Conservation (phyloP, 2,797 vertebrate genomes). For the Serranus cabrilla region DNA sequence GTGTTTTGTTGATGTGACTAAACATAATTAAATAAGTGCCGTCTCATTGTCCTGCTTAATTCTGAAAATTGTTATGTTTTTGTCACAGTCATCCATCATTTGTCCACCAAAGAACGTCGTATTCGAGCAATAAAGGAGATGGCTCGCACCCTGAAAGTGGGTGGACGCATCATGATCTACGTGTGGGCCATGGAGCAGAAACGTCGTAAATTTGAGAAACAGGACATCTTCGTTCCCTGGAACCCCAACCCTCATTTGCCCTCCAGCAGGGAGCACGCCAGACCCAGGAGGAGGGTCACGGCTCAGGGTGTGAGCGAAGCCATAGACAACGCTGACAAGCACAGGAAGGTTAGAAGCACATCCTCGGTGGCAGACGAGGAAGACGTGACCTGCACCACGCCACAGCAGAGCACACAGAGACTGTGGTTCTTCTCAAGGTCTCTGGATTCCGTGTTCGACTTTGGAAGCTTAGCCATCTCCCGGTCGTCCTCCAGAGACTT, state of each 20-base stretch:
- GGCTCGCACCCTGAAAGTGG: slow-evolving; percentile 84
- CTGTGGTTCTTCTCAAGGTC: slow-evolving; percentile 88
- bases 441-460: slow-evolving; percentile 86
- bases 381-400: slow-evolving; percentile 41
- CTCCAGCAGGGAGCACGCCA: slow-evolving; percentile 39
- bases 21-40: slow-evolving; percentile 12
- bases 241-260: slow-evolving; percentile 82
- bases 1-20: slow-evolving; percentile 27
- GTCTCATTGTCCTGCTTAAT: not conserved
- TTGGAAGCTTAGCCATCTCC: slow-evolving; percentile 77
- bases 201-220: slow-evolving; percentile 88
- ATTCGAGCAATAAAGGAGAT: slow-evolving; percentile 89
- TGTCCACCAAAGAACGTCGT: slow-evolving; percentile 86
- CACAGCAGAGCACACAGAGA: slow-evolving; percentile 80
- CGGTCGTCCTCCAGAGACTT: slow-evolving; percentile 79
- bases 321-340: slow-evolving; percentile 73
- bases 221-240: slow-evolving; percentile 89
- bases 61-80: slow-evolving; percentile 40
- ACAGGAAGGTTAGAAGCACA: slow-evolving; percentile 84
- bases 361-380: slow-evolving; percentile 81
- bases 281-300: slow-evolving; percentile 57
- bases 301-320: slow-evolving; percentile 74
- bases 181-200: slow-evolving; percentile 91
- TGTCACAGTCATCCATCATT: slow-evolving; percentile 86
- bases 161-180: slow-evolving; percentile 90